Base-by-base conservation (phyloP, 2,113 vertebrate species). In the Bos javanicus region DNA sequence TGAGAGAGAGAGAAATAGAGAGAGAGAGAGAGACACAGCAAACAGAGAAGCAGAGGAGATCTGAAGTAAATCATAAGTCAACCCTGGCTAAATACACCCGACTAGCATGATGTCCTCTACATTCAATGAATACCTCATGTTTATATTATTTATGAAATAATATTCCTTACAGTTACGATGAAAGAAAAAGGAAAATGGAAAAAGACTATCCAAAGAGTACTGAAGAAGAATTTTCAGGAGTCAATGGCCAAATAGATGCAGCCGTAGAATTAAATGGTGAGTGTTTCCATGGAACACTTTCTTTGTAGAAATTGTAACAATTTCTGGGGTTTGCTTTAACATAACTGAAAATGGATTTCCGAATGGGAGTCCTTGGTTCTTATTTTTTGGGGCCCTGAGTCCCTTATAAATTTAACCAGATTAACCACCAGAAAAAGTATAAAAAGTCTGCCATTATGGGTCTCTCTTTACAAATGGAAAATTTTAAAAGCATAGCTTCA, bases 161-260 rank as follows among this genome's bases (percentile, higher is more conserved):
- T 87, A 92, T 57, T 95, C 95, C 92, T 94, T 97, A 46, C 19
- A 98, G 92, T 78, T 98, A 90, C 33, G 78, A 98, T 97, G 97
- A 97, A 64, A 64, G 92, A 15, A 98, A 97, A 97, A 98, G 67
- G 74, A 98, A 91, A 80, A 98, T 97, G 97, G 96, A 98, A 28
- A 98, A 98, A 50, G 96, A 97, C 39, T 95, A 98, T 62, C 96
- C 96, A 87, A 98, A 98, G 76, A 94, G 9, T 25, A 98, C 92
- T 36, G 85, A 90, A 96, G 95, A 99, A 71, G 97, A 98, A 54
- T 98, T 98, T 76, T 96, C 98, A 50, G 98, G 97, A 97, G 97
- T 98, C 36, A 95, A 30, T 17, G 97, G 95, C 14, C 97, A 97
- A 86, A 94, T 95, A 87, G 97, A 98, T 83, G 97, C 82, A 89